Evolutionary conservation across 2,888 invertebrate genomes (phyloP).

Genomic region (Melangyna quadrimaculata): DNA sequence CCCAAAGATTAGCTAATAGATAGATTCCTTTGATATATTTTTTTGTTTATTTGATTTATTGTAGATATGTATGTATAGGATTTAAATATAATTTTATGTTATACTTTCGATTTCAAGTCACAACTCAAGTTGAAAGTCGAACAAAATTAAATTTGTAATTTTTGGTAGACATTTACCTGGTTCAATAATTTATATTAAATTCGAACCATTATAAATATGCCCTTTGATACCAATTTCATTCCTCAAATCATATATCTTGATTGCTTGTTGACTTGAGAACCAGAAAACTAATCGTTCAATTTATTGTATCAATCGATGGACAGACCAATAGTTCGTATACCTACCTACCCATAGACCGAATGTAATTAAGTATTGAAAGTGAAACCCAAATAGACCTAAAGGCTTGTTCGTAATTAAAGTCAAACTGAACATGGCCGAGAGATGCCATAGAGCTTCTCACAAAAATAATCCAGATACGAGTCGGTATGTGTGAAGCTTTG

Average conservation of each 20-base stretch:
- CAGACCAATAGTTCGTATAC: background rate
- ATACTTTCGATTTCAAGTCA: too few relatives aligned
- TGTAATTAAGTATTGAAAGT: slow-evolving; percentile 40
- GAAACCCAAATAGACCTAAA: slow-evolving; percentile 37
- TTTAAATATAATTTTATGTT: too few relatives aligned
- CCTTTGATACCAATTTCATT: background rate
- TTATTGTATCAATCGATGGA: background rate
- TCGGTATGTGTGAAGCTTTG: background rate
- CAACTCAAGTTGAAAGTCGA: too few relatives aligned
- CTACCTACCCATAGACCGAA: background rate
- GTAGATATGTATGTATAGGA: too few relatives aligned
- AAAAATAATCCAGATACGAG: too few relatives aligned
- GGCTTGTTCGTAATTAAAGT: slow-evolving; percentile 29
- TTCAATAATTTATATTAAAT: too few relatives aligned
- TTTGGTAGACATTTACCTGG: too few relatives aligned
- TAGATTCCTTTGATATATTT: too few relatives aligned
- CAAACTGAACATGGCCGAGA: slow-evolving; percentile 12
- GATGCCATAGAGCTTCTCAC: background rate
- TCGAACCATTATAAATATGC: background rate
- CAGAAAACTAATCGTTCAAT: slow-evolving; percentile 15
- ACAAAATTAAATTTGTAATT: too few relatives aligned
- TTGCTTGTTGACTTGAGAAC: background rate
- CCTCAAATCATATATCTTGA: background rate
- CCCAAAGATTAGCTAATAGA: too few relatives aligned
- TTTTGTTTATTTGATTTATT: too few relatives aligned